These are phyloP conservation scores for Odontamblyopus lacepedii DNA, from an alignment of 2,797 vertebrate species.

Conservation along the genomic window DNA sequence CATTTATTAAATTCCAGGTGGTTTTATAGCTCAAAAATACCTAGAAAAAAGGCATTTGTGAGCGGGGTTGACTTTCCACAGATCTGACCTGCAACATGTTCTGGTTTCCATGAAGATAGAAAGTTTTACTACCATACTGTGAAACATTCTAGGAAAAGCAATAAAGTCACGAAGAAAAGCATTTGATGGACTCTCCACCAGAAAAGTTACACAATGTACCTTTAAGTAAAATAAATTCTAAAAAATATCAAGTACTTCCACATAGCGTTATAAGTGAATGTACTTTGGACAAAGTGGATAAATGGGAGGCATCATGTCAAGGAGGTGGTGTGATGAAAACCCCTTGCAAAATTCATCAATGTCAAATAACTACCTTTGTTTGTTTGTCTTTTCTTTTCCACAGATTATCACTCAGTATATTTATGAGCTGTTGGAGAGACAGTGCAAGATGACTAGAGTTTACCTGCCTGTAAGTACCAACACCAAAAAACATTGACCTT, in stretches of 20 bases:
- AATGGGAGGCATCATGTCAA: not conserved
- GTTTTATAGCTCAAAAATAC: too few species aligned
- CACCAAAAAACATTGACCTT: constrained; percentile 46
- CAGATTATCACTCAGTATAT: constrained; percentile 97
- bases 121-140: too few species aligned
- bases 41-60: too few species aligned
- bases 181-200: too few species aligned
- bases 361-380: constrained; percentile 25
- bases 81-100: too few species aligned
- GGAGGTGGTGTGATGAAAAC: not conserved
- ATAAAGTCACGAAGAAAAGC: too few species aligned
- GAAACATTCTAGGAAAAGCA: too few species aligned
- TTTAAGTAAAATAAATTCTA: too few species aligned
- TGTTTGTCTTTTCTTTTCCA: constrained; percentile 41
- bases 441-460: constrained; percentile 92
- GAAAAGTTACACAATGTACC: too few species aligned
- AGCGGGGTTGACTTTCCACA: too few species aligned
- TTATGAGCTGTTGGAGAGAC: constrained; percentile 91
- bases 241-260: not conserved
- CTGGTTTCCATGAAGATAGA: too few species aligned
- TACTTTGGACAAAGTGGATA: not conserved
- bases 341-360: not conserved
- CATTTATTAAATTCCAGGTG: too few species aligned
- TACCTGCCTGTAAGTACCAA: constrained; percentile 90
- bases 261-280: not conserved